These are phyloP conservation scores for Gopherus evgoodei DNA, from an alignment of 2,113 vertebrate genomes.

Conservation along the genomic window DNA sequence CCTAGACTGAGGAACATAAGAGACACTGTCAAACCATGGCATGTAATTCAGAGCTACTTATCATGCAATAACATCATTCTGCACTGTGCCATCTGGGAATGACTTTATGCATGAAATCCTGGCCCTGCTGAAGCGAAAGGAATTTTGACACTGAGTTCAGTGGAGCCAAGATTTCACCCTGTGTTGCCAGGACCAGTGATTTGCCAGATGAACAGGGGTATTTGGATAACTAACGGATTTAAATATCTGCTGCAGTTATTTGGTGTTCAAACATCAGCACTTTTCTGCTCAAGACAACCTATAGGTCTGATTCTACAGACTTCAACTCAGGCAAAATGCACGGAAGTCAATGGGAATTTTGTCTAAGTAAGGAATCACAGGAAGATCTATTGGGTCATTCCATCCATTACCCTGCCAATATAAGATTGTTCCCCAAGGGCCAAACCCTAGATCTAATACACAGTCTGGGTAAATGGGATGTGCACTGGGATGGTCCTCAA, in stretches of 20 bases:
- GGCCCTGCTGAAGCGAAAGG: slow-evolving; percentile 3
- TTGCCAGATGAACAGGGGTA: slow-evolving; percentile 48
- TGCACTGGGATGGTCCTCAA: neutral
- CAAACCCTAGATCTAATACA: slow-evolving; percentile 29
- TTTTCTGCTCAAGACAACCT: slow-evolving; percentile 31
- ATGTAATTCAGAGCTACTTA: slow-evolving; percentile 53
- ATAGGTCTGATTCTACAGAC: slow-evolving; percentile 38
- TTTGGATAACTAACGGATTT: slow-evolving; percentile 37
- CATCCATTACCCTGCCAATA: neutral
- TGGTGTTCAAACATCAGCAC: neutral
- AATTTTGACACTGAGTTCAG: slow-evolving; percentile 12
- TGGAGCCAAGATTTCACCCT: slow-evolving; percentile 35
- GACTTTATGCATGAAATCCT: neutral
- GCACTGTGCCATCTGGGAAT: slow-evolving; percentile 27
- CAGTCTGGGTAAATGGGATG: neutral
- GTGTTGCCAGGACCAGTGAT: slow-evolving; percentile 5
- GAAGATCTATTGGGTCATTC: neutral
- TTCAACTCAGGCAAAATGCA: slow-evolving; percentile 44
- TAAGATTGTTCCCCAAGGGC: neutral
- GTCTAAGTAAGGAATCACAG: slow-evolving; percentile 17
- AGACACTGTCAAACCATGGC: slow-evolving; percentile 27
- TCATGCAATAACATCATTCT: neutral
- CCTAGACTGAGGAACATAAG: slow-evolving; percentile 22
- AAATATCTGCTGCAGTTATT: slow-evolving; percentile 42
- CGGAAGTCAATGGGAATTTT: slow-evolving; percentile 26